These are phyloP conservation scores for Odontophorus gujanensis DNA, from an alignment of 2,113 vertebrate species.

Conservation along the genomic window DNA sequence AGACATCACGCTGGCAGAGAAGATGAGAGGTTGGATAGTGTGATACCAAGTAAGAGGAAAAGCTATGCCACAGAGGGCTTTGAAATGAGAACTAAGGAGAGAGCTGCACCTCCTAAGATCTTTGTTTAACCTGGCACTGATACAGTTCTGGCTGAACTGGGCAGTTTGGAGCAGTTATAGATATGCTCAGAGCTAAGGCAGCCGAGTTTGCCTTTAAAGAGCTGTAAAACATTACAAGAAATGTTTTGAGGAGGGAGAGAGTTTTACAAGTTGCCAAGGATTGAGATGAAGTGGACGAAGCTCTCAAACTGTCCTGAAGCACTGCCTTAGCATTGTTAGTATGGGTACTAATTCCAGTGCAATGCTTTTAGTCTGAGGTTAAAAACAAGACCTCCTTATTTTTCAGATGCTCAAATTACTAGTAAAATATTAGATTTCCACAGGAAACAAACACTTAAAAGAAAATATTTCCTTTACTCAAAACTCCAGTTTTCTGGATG, in stretches of 20 bases:
- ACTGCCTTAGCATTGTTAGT: not conserved
- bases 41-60: not conserved
- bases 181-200: not conserved
- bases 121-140: constrained; percentile 15
- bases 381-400: constrained; percentile 15
- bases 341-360: not conserved
- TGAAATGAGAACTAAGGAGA: constrained; percentile 12
- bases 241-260: not conserved
- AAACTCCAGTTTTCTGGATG: not conserved
- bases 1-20: not conserved
- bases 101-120: not conserved
- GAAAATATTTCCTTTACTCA: constrained; percentile 54
- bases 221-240: constrained; percentile 19
- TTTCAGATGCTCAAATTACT: constrained; percentile 17
- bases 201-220: constrained; percentile 15
- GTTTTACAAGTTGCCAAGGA: not conserved
- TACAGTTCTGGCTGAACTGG: not conserved
- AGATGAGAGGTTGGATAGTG: not conserved
- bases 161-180: not conserved
- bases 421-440: constrained; percentile 38
- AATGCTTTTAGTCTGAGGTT: not conserved
- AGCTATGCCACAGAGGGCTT: not conserved
- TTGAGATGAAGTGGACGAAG: not conserved
- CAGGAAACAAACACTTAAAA: constrained; percentile 62
- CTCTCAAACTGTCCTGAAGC: not conserved